Base-by-base conservation (phyloP, 2,797 vertebrate species). In the Coreius guichenoti region DNA sequence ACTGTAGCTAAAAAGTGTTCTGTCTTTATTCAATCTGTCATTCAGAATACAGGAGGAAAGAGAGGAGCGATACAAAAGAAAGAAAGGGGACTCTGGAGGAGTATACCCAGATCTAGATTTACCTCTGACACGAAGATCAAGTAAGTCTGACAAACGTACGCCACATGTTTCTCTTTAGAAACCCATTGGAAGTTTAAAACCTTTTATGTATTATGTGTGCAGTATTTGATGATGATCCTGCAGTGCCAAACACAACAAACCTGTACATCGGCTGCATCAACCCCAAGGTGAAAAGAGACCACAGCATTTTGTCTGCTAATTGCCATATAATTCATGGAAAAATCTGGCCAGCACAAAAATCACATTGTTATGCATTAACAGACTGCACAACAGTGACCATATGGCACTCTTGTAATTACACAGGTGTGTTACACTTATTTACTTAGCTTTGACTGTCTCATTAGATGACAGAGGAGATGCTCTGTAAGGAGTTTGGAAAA, bases 381-480 rank as follows among this genome's bases (percentile, higher is more conserved):
- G 43, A 80, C 12, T 80, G 61, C n/a, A 67, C 23, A 80, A 33
- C 77, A 47, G 58, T 80, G 43, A 31, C 61, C 26, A 67, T 23
- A 47, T 80, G 77, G 77, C 39, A 8, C 26, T 31, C 58, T 65
- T 80, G 58, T 47, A 49, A 67, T 80, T 31, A 67, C 26, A 29
- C 26, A 23, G 26, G 12, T 69, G 75, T 51, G 47, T 6, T 78
- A 39, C 43, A 70, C 63, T 39, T 58, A 39, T 65, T n/a, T 63
- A 67, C 6, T 47, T 61, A 51, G n/a, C 29, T 26, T 17, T 12
- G 8, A 75, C 70, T 87, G 14, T 87, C 26, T 78, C 58, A 45
- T 68, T 69, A 96, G 96, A 96, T 96, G 96, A 96, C 96, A 1
- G 96, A 96, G 88, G 96, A 96, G 89, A 94, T 96, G 88, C 94